These are phyloP conservation scores for Psettodes erumei DNA, from an alignment of 2,113 vertebrate genomes.

Conservation along the genomic window DNA sequence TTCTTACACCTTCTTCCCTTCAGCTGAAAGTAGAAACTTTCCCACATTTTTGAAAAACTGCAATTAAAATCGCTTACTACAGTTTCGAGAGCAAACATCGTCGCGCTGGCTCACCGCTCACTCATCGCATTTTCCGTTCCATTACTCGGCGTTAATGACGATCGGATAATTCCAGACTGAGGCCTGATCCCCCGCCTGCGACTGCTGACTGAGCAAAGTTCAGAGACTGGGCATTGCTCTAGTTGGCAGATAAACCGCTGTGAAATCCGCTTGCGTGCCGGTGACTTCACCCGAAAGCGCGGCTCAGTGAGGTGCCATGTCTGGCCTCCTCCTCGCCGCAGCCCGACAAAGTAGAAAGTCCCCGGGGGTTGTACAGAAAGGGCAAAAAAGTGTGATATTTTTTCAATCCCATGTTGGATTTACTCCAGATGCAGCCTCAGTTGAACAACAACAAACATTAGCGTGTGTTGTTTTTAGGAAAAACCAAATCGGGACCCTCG, in stretches of 20 bases:
- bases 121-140: slow-evolving; percentile 56
- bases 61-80: slow-evolving; percentile 21
- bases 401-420: background rate
- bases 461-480: too few species aligned
- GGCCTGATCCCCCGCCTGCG: slow-evolving; percentile 22
- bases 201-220: slow-evolving; percentile 55
- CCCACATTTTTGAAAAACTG: slow-evolving; percentile 23
- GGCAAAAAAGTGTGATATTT: background rate
- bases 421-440: background rate
- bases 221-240: slow-evolving; percentile 38
- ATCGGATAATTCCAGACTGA: slow-evolving; percentile 55
- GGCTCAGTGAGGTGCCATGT: slow-evolving; percentile 7
- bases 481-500: too few species aligned
- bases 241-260: slow-evolving; percentile 45
- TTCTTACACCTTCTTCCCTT: slow-evolving; percentile 23
- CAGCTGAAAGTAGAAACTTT: slow-evolving; percentile 11
- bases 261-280: slow-evolving; percentile 30
- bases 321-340: slow-evolving; percentile 24
- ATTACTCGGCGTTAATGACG: slow-evolving; percentile 58
- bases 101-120: slow-evolving; percentile 30
- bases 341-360: background rate
- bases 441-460: too few species aligned
- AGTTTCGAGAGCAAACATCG: slow-evolving; percentile 44
- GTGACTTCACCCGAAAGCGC: slow-evolving; percentile 13
- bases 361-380: background rate